Percentiles rank a stretch among this genome's conserved stretches.
phyloP scores from a whole-genome alignment of 2,888 invertebrate species.

The Leptodirus hochenwartii region DNA sequence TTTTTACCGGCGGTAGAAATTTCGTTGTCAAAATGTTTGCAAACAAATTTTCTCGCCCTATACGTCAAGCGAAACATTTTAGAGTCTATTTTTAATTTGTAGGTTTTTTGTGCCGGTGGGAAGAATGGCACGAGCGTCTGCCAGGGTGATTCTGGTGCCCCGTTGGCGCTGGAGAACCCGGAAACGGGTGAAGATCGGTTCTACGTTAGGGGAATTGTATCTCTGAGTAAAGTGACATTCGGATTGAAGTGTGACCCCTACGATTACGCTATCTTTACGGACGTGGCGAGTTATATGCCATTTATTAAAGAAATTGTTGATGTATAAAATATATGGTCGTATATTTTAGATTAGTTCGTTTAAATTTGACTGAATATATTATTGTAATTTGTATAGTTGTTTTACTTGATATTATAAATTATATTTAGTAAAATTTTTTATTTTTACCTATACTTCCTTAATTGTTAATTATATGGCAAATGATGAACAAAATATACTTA shows the following conservation, averaged over 20 bases:
- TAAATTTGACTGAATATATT: too few species aligned
- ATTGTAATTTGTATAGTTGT: too few species aligned
- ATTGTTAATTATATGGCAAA: too few species aligned
- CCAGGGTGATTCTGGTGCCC: conserved; percentile 28
- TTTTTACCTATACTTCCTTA: too few species aligned
- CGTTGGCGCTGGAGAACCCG: conserved; percentile 21
- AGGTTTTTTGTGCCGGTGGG: too few species aligned
- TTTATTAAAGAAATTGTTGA: conserved; percentile 32
- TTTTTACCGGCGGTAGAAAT: too few species aligned
- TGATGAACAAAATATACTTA: too few species aligned
- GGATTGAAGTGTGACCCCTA: conserved; percentile 37
- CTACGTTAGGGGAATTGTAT: conserved; percentile 32
- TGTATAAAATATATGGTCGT: too few species aligned
- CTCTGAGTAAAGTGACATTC: conserved; percentile 36
- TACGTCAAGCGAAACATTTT: background rate
- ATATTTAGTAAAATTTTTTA: too few species aligned
- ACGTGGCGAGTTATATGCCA: conserved; percentile 35
- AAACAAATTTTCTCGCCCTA: conserved; percentile 2
- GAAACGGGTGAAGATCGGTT: conserved; percentile 17
- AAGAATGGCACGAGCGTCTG: conserved; percentile 42
- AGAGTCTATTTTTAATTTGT: conserved; percentile 4
- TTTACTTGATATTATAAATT: too few species aligned
- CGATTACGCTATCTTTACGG: conserved; percentile 42
- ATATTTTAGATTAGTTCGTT: too few species aligned
- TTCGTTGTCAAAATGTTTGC: conserved; percentile 7